Conservation (phyloP, 2,888 invertebrate genomes). For the Hofmannophila pseudospretella region DNA sequence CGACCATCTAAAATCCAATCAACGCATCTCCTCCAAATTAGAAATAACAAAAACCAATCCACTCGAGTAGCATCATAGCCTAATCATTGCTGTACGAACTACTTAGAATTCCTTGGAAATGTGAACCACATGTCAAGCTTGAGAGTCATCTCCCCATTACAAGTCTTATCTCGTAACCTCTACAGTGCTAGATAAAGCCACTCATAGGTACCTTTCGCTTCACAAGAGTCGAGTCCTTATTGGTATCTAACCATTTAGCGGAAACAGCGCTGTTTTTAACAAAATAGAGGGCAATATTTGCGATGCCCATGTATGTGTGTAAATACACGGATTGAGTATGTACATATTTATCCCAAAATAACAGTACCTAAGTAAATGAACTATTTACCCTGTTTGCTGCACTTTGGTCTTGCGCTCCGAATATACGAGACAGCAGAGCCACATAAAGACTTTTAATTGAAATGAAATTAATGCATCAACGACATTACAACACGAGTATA, state of each 20-base stretch:
- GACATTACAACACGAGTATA: too few relatives aligned
- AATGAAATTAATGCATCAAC: too few relatives aligned
- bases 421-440: too few relatives aligned
- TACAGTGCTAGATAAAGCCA: constrained; percentile 30
- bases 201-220: constrained; percentile 12
- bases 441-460: too few relatives aligned
- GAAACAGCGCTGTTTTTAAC: not conserved
- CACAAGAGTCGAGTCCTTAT: not conserved
- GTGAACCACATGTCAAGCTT: constrained; percentile 42
- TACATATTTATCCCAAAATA: too few relatives aligned
- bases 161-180: constrained; percentile 34
- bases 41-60: constrained; percentile 3
- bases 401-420: too few relatives aligned
- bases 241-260: not conserved
- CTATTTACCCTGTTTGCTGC: too few relatives aligned
- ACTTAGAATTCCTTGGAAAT: constrained; percentile 44
- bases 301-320: too few relatives aligned
- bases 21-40: constrained; percentile 1
- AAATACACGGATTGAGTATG: too few relatives aligned
- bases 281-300: too few relatives aligned
- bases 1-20: too few relatives aligned
- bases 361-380: too few relatives aligned
- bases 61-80: constrained; percentile 20
- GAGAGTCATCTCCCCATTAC: constrained; percentile 27
- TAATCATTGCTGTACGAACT: constrained; percentile 31